phyloP scores from a whole-genome alignment of 1,140 invertebrate genomes.

The Hyphantria cunea region DNA sequence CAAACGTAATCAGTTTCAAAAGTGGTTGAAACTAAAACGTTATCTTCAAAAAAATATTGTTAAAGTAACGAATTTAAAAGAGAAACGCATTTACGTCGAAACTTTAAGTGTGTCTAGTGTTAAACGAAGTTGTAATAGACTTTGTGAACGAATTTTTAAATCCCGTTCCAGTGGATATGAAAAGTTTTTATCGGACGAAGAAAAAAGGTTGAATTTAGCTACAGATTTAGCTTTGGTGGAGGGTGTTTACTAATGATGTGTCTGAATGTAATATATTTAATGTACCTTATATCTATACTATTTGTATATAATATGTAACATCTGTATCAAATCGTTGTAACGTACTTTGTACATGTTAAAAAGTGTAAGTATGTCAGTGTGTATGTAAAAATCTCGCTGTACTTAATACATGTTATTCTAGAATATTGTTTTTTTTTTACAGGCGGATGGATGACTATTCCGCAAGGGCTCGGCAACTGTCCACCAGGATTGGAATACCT shows the following conservation, averaged over 20 bases:
- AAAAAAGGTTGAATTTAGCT: constrained; percentile 70
- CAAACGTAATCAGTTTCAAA: constrained; percentile 40
- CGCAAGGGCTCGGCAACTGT: constrained; percentile 88
- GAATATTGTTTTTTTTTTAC: constrained; percentile 41
- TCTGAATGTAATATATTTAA: background rate
- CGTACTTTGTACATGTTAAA: constrained; percentile 12
- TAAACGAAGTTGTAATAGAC: constrained; percentile 56
- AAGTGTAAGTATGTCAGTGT: background rate
- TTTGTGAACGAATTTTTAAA: constrained; percentile 61
- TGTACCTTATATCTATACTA: background rate
- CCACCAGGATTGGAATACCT: constrained; percentile 96
- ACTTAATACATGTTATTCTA: background rate
- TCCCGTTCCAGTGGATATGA: constrained; percentile 60
- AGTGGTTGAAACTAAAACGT: constrained; percentile 52
- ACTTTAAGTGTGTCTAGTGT: constrained; percentile 61
- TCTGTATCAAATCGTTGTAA: constrained; percentile 4
- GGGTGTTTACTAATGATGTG: constrained; percentile 46
- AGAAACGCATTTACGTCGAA: constrained; percentile 59
- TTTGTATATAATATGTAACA: background rate
- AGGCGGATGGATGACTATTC: constrained; percentile 93
- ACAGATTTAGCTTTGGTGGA: constrained; percentile 62
- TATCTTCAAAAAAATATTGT: constrained; percentile 52
- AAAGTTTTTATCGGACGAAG: constrained; percentile 72
- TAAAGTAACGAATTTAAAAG: constrained; percentile 43
- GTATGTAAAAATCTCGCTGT: background rate